Conservation (phyloP, 2,113 vertebrate genomes). For the Phainopepla nitens region DNA sequence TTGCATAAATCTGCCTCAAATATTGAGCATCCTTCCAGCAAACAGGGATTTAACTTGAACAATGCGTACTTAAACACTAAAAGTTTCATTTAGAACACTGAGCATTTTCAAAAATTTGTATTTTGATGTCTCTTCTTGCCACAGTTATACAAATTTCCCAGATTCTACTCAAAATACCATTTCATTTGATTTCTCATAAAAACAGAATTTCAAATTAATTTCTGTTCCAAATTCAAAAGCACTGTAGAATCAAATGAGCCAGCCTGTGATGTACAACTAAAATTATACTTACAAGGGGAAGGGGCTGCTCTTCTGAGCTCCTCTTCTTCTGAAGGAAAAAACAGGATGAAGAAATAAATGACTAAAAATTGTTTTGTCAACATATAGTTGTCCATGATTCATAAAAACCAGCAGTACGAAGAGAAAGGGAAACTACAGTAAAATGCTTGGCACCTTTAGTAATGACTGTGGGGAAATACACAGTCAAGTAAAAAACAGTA, state of each 20-base stretch:
- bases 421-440: slow-evolving; percentile 17
- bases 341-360: slow-evolving; percentile 65
- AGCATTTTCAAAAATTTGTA: background rate
- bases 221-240: background rate
- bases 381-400: slow-evolving; percentile 18
- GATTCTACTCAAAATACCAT: background rate
- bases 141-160: background rate
- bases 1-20: background rate
- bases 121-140: background rate
- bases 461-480: background rate
- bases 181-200: background rate
- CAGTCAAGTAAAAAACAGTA: background rate
- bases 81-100: background rate
- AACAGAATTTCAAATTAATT: background rate
- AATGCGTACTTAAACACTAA: background rate
- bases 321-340: slow-evolving; percentile 78
- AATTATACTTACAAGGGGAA: slow-evolving; percentile 77
- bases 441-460: background rate
- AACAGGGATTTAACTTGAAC: background rate
- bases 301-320: slow-evolving; percentile 81
- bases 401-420: slow-evolving; percentile 36
- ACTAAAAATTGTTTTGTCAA: slow-evolving; percentile 45
- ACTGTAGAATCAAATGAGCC: background rate
- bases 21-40: background rate
- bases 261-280: slow-evolving; percentile 32